These are phyloP conservation scores for Phocides pigmalion DNA, from an alignment of 1,140 invertebrate species.

Conservation along the genomic window DNA sequence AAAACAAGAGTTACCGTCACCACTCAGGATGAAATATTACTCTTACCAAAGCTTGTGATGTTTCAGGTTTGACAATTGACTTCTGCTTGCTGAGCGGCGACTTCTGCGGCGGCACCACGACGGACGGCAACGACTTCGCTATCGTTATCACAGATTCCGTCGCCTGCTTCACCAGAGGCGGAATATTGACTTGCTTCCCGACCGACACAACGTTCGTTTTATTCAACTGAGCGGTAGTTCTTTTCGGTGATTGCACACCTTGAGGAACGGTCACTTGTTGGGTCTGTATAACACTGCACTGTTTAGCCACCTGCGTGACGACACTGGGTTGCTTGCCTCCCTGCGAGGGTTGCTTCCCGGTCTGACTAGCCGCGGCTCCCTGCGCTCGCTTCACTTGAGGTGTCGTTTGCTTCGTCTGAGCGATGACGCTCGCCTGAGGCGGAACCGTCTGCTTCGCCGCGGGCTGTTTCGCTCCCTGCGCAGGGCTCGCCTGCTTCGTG, in stretches of 20 bases:
- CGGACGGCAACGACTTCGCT: conserved; percentile 49
- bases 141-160: conserved; percentile 39
- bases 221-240: conserved; percentile 24
- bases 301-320: conserved; percentile 8
- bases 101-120: conserved; percentile 55
- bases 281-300: conserved; percentile 16
- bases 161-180: conserved; percentile 38
- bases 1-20: not conserved
- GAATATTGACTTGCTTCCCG: conserved; percentile 38
- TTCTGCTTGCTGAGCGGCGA: conserved; percentile 65
- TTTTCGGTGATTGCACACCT: conserved; percentile 47
- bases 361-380: conserved; percentile 5
- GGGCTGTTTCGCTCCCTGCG: conserved; percentile 47
- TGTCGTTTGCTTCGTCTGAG: conserved; percentile 43
- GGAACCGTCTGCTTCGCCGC: conserved; percentile 32
- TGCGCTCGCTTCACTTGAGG: conserved; percentile 32
- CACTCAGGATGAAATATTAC: too few species aligned
- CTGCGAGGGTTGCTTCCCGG: conserved; percentile 1
- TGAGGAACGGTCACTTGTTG: conserved; percentile 31
- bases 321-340: conserved; percentile 3
- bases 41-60: conserved; percentile 48
- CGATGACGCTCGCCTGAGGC: conserved; percentile 38
- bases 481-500: conserved; percentile 52
- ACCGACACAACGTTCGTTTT: conserved; percentile 39
- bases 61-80: conserved; percentile 55